Evolutionary conservation across 2,113 vertebrate species (phyloP), one percentile per base, ranked within the genome.

Genomic region (Sminthopsis crassicaudata): DNA sequence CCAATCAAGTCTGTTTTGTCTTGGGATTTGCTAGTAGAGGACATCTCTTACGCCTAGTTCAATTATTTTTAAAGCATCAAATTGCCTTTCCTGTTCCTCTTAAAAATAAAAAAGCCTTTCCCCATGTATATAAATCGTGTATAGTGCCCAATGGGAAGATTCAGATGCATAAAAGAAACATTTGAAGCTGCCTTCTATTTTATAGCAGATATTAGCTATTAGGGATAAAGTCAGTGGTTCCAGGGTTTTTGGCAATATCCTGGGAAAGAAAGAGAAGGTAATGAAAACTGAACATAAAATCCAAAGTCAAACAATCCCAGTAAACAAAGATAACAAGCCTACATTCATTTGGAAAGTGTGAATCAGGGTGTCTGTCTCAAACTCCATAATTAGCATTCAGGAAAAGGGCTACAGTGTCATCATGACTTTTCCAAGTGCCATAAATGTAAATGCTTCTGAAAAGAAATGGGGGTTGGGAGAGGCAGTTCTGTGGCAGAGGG

Each of bases 31-130:
- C 52, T 14, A 42, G 88, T 10, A 94, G 97, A 54, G 30, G 94
- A 42, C 8, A 92, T 42, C 12, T 52, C 22, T 51, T 91, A 95
- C 91, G 0, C 1, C 25, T 92, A 50, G 0, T 60, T 97, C 95
- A 76, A 93, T 16, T 91, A 46, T 90, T 36, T 93, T 93, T 60
- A 93, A 95, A 92, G 0, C 95, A 92, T 60, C 92, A 91, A 55
- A 42, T 6, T 30, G 22, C 24, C 2, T 0, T 52, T 36, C 88
- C 90, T 36, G 26, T 36, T 25, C 11, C 6, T 89, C 90, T 2
- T 91, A 90, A 10, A 50, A 90, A 92, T 30, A 90, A 91, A 10
- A 50, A n/a, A 90, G 46, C 25, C 27, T 46, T 92, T 54, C 92
- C 53, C 92, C 53, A 89, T 48, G 91, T n/a, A 46, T 9, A 90